Evolutionary conservation across 1,140 invertebrate genomes (phyloP).

Genomic region (Thaumetopoea pityocampa): DNA sequence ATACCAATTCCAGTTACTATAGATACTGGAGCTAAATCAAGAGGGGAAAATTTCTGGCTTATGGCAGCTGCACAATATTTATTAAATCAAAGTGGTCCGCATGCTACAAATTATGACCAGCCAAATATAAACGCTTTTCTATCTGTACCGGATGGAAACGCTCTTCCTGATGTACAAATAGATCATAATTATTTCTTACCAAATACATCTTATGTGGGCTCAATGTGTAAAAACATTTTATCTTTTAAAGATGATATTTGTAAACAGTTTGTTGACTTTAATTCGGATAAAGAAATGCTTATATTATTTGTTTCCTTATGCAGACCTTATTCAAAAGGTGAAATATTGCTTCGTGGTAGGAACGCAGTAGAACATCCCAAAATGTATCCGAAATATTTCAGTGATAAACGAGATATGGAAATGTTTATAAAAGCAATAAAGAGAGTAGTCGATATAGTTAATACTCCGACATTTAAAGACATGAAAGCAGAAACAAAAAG

Average conservation of each 20-base stretch:
- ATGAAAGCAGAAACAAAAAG: constrained; percentile 51
- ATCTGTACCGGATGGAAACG: constrained; percentile 76
- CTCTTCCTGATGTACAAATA: constrained; percentile 79
- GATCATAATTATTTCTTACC: constrained; percentile 75
- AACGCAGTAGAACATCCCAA: constrained; percentile 83
- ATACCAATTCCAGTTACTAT: constrained; percentile 80
- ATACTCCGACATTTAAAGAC: constrained; percentile 40
- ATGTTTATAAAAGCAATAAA: constrained; percentile 45
- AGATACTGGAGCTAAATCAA: constrained; percentile 67
- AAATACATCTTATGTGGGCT: constrained; percentile 71
- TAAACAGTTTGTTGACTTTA: constrained; percentile 79
- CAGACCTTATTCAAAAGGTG: constrained; percentile 51
- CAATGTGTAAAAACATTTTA: constrained; percentile 42
- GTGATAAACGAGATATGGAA: constrained; percentile 48
- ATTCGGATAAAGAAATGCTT: constrained; percentile 51
- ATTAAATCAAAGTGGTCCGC: constrained; percentile 46
- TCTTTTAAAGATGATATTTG: constrained; percentile 84
- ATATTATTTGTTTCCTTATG: constrained; percentile 59
- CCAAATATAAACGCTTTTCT: constrained; percentile 74
- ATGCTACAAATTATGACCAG: constrained; percentile 63
- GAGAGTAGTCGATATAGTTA: constrained; percentile 41
- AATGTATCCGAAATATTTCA: constrained; percentile 63
- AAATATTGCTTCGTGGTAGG: constrained; percentile 76
- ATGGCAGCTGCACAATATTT: constrained; percentile 53
- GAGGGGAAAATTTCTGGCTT: constrained; percentile 39